Conservation (phyloP, 2,113 vertebrate species). For the Anolis sagrei region DNA sequence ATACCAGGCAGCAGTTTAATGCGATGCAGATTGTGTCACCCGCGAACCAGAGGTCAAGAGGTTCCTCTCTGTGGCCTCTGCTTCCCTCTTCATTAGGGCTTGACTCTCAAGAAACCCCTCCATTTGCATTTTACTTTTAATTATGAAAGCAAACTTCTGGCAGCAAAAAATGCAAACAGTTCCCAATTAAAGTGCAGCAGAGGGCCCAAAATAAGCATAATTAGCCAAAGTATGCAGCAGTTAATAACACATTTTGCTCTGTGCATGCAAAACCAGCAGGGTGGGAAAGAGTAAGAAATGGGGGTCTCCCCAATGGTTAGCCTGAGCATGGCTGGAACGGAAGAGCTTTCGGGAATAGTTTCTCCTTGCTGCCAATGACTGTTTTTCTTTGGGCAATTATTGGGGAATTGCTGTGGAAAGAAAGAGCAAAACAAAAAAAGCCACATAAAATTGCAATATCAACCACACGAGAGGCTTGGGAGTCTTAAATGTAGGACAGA, state of each 20-base stretch:
- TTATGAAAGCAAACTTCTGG: constrained; percentile 41
- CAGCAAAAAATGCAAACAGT: constrained; percentile 22
- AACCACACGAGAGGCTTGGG: background rate
- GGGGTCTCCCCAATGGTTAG: too few relatives aligned
- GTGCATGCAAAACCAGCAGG: background rate
- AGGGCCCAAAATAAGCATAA: constrained; percentile 26
- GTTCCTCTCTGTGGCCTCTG: background rate
- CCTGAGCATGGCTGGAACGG: background rate
- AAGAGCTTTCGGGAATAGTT: background rate
- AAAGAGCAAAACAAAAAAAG: background rate
- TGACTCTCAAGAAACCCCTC: constrained; percentile 18
- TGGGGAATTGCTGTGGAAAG: background rate
- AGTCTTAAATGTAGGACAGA: too few relatives aligned
- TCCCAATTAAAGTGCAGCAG: constrained; percentile 35
- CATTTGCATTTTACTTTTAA: constrained; percentile 40
- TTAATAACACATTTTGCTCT: constrained; percentile 16
- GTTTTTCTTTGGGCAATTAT: too few relatives aligned
- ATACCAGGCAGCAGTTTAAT: background rate
- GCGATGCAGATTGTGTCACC: background rate
- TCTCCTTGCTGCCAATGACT: background rate
- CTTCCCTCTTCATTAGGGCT: constrained; percentile 19
- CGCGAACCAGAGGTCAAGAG: background rate
- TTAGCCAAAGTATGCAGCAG: constrained; percentile 17
- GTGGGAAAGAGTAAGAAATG: background rate
- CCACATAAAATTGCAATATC: background rate